A percentile compares a stretch with the other conserved stretches of the same genome.
These are phyloP conservation scores for Parnassius glacialis DNA, from an alignment of 2,888 invertebrate genomes.

Conservation along the genomic window DNA sequence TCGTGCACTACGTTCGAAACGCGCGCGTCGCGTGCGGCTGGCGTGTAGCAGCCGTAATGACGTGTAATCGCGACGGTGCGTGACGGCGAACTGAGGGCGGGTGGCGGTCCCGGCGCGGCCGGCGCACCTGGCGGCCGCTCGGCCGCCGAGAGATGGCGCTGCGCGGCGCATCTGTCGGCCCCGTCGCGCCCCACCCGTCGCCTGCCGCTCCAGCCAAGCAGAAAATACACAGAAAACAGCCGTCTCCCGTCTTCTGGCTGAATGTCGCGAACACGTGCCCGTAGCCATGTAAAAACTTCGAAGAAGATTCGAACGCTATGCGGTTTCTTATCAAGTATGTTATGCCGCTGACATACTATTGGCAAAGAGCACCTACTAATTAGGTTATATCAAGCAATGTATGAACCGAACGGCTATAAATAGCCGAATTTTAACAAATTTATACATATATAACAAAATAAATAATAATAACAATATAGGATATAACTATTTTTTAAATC, in stretches of 20 bases:
- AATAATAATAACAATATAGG: no score
- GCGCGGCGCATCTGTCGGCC: slow-evolving; percentile 75
- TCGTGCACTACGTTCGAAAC: slow-evolving; percentile 77
- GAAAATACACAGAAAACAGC: slow-evolving; percentile 76
- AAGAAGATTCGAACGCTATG: slow-evolving; percentile 51
- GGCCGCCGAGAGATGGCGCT: slow-evolving; percentile 74
- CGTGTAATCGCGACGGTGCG: slow-evolving; percentile 71
- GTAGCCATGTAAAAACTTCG: slow-evolving; percentile 59
- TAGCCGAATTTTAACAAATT: no score
- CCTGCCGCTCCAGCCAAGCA: slow-evolving; percentile 51
- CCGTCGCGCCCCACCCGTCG: slow-evolving; percentile 42
- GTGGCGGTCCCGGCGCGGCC: slow-evolving; percentile 70
- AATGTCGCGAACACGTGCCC: slow-evolving; percentile 70
- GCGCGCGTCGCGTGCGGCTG: slow-evolving; percentile 72
- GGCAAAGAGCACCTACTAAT: no score
- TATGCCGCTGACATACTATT: slow-evolving; percentile 20
- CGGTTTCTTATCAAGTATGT: slow-evolving; percentile 46
- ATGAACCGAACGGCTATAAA: no score
- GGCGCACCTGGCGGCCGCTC: slow-evolving; percentile 64
- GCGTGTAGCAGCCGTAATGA: slow-evolving; percentile 55
- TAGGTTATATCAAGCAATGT: no score
- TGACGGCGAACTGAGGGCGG: slow-evolving; percentile 78
- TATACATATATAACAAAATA: no score
- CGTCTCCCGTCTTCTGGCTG: slow-evolving; percentile 52
- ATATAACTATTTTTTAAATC: not conserved